Evolutionary conservation across 2,113 vertebrate genomes (phyloP).

Genomic region (Hippocampus comes): DNA sequence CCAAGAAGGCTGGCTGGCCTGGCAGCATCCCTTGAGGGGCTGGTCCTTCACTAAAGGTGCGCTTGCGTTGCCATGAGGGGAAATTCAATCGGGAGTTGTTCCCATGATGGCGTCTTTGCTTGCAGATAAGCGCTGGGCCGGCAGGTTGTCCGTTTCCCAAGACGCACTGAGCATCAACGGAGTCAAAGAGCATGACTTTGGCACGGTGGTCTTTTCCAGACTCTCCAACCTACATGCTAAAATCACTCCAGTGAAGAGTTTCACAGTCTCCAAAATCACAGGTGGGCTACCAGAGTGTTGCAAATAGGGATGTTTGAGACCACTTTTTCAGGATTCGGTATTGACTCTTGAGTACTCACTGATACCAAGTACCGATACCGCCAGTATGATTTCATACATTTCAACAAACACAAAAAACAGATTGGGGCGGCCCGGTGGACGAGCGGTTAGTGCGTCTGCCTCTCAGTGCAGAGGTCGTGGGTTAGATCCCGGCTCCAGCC

Average conservation of each 20-base stretch:
- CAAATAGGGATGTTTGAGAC: no score
- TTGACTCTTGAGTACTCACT: no score
- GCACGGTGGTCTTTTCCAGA: conserved; percentile 20
- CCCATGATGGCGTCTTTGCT: not conserved
- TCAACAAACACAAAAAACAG: no score
- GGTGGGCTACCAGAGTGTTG: not conserved
- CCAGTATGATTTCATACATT: no score
- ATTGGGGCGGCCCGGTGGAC: no score
- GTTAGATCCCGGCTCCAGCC: no score
- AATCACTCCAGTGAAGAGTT: not conserved
- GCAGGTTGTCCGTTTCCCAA: fast-evolving
- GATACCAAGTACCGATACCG: no score
- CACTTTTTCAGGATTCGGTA: no score
- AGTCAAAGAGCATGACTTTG: conserved; percentile 36
- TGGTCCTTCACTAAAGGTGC: not conserved
- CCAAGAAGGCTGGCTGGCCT: not conserved
- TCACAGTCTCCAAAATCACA: not conserved
- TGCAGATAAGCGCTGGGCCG: conserved; percentile 21
- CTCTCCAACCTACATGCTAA: fast-evolving
- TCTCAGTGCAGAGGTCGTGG: no score
- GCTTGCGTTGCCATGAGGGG: not conserved
- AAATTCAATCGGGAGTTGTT: not conserved
- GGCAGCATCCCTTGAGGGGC: not conserved
- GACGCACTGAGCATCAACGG: conserved; percentile 33
- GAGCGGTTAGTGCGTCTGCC: no score